Conservation (phyloP, 2,888 invertebrate species). For the Stenchaetothrips biformis region DNA sequence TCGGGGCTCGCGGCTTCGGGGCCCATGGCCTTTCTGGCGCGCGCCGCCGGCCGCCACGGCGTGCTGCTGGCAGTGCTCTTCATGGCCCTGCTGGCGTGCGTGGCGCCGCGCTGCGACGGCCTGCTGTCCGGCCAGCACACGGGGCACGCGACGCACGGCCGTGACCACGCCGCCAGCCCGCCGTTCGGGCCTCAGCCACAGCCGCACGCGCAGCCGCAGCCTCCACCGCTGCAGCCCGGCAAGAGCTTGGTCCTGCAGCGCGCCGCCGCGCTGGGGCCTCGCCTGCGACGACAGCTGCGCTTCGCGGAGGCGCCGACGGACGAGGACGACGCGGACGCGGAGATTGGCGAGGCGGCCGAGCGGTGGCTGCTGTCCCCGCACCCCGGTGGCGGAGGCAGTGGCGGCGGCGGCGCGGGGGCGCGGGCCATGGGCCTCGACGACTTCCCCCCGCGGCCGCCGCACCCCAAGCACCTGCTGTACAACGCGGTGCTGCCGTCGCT, state of each 20-base stretch:
- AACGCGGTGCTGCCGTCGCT: conserved; percentile 31
- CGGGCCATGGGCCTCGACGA: conserved; percentile 31
- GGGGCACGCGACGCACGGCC: background rate
- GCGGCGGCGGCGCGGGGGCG: conserved; percentile 30
- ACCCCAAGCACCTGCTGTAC: conserved; percentile 14
- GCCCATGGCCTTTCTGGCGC: background rate
- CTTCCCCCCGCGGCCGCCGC: conserved; percentile 31
- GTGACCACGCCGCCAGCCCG: background rate
- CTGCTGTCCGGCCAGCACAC: background rate
- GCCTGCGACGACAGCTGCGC: conserved; percentile 9
- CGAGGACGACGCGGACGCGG: conserved; percentile 9
- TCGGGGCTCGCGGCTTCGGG: too few relatives aligned
- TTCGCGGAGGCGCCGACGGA: conserved; percentile 16
- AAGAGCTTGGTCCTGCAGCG: background rate
- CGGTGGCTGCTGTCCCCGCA: conserved; percentile 33
- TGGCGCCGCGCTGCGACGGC: conserved; percentile 9
- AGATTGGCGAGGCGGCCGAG: conserved; percentile 32
- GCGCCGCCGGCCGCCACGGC: background rate
- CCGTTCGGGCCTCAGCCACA: background rate
- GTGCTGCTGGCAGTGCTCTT: background rate
- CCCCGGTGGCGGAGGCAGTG: conserved; percentile 24
- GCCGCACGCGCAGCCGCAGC: background rate
- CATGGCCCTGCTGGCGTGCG: background rate
- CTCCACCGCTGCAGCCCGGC: background rate
- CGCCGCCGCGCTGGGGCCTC: background rate